Evolutionary conservation across 2,113 vertebrate species (phyloP).

Genomic region (Hemibagrus wyckioides): DNA sequence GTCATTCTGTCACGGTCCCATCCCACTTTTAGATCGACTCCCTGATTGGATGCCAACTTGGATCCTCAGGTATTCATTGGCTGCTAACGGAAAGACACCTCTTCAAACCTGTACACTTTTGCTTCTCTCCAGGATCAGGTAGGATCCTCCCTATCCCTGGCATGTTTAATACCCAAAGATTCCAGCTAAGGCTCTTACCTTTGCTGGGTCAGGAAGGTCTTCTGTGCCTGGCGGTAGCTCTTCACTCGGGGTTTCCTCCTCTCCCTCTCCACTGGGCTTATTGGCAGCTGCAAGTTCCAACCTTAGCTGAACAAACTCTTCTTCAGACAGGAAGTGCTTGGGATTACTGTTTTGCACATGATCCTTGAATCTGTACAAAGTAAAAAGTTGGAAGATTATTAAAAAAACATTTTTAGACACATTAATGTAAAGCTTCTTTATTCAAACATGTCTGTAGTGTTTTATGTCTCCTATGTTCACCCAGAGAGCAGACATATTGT

Average conservation of each 20-base stretch:
- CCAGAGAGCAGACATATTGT: not conserved
- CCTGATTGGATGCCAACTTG: constrained; percentile 74
- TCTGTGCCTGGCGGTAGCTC: constrained; percentile 88
- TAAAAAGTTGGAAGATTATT: too few species aligned
- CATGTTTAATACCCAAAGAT: constrained; percentile 30
- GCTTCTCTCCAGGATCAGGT: constrained; percentile 65
- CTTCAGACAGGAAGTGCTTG: constrained; percentile 87
- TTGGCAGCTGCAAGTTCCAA: constrained; percentile 86
- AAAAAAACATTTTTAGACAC: too few species aligned
- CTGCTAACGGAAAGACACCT: constrained; percentile 78
- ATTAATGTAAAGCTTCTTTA: too few species aligned
- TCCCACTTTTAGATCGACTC: constrained; percentile 65
- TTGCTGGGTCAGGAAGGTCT: constrained; percentile 92
- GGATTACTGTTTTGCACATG: constrained; percentile 93
- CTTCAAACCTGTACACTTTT: constrained; percentile 72
- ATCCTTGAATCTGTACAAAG: constrained; percentile 87
- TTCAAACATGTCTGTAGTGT: not conserved
- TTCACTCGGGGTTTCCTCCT: constrained; percentile 72
- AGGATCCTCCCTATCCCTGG: constrained; percentile 60
- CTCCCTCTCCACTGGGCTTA: constrained; percentile 70
- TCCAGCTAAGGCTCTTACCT: constrained; percentile 70
- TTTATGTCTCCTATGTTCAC: not conserved
- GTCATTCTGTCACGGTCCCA: constrained; percentile 67
- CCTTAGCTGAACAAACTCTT: constrained; percentile 91
- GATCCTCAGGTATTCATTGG: constrained; percentile 71